These are phyloP conservation scores for Perca fluviatilis DNA, from an alignment of 2,113 vertebrate species.

Conservation along the genomic window DNA sequence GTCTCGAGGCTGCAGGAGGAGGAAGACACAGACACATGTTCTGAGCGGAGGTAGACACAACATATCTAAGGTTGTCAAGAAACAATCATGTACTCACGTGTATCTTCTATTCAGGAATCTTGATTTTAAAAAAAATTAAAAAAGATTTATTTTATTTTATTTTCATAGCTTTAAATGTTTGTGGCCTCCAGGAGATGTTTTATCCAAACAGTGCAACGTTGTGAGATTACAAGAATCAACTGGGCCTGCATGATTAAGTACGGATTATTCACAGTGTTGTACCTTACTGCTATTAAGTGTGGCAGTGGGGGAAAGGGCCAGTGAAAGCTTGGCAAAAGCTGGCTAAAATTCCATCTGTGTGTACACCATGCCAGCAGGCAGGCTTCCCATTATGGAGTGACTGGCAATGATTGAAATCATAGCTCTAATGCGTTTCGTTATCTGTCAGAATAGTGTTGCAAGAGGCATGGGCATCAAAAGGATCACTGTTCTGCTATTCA, in stretches of 20 bases:
- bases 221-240: slow-evolving; percentile 45
- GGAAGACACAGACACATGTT: slow-evolving; percentile 24
- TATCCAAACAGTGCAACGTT: slow-evolving; percentile 35
- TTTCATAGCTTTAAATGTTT: background rate
- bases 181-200: slow-evolving; percentile 21
- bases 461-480: slow-evolving; percentile 49
- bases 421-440: slow-evolving; percentile 54
- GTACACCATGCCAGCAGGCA: slow-evolving; percentile 67
- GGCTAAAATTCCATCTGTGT: slow-evolving; percentile 69
- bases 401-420: slow-evolving; percentile 65
- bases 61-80: slow-evolving; percentile 28
- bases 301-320: slow-evolving; percentile 67
- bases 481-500: slow-evolving; percentile 30
- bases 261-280: slow-evolving; percentile 61
- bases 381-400: slow-evolving; percentile 60
- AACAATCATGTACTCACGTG: slow-evolving; percentile 29
- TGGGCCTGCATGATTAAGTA: slow-evolving; percentile 40
- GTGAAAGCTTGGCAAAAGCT: slow-evolving; percentile 69
- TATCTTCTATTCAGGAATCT: background rate
- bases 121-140: background rate
- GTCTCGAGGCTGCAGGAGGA: slow-evolving; percentile 44
- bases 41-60: slow-evolving; percentile 18
- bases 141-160: slow-evolving; percentile 33
- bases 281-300: slow-evolving; percentile 63
- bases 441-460: slow-evolving; percentile 60